Conservation (phyloP, 2,888 invertebrate genomes). For the Platypus cylindrus region DNA sequence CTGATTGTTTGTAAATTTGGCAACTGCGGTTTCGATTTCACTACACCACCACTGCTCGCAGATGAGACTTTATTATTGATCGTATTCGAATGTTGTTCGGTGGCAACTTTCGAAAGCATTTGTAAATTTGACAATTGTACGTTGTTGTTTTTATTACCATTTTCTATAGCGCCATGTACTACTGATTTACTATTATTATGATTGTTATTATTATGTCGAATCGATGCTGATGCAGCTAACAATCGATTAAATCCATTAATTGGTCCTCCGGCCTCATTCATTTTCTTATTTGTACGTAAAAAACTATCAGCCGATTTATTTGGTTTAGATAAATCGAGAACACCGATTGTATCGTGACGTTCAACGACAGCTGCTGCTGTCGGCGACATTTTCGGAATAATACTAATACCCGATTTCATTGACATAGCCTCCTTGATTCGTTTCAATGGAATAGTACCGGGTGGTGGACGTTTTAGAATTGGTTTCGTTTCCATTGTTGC, state of each 20-base stretch:
- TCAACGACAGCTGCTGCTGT: too few relatives aligned
- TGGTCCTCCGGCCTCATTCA: too few relatives aligned
- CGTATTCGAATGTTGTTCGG: slow-evolving; percentile 24
- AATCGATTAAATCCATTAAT: slow-evolving; percentile 22
- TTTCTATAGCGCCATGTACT: slow-evolving; percentile 15
- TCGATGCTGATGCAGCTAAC: slow-evolving; percentile 7
- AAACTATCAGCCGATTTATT: slow-evolving; percentile 20
- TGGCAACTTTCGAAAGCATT: slow-evolving; percentile 37
- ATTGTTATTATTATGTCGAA: slow-evolving; percentile 8
- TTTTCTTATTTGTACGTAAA: slow-evolving; percentile 28
- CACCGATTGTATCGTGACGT: slow-evolving; percentile 38
- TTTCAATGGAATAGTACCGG: slow-evolving; percentile 41
- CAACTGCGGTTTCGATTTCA: slow-evolving; percentile 26
- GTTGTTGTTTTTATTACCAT: slow-evolving; percentile 17
- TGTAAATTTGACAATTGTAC: slow-evolving; percentile 39
- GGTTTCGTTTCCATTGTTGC: slow-evolving; percentile 12
- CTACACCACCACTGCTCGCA: too few relatives aligned
- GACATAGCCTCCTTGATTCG: slow-evolving; percentile 36
- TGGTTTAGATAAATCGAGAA: slow-evolving; percentile 40
- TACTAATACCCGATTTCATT: slow-evolving; percentile 27
- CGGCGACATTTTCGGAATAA: slow-evolving; percentile 28
- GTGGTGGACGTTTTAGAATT: slow-evolving; percentile 37
- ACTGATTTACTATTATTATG: slow-evolving; percentile 9
- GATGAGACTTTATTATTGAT: slow-evolving; percentile 11
- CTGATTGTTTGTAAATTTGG: slow-evolving; percentile 28